Evolutionary conservation across 2,797 vertebrate species (phyloP).

Genomic region (Sardinella longiceps): DNA sequence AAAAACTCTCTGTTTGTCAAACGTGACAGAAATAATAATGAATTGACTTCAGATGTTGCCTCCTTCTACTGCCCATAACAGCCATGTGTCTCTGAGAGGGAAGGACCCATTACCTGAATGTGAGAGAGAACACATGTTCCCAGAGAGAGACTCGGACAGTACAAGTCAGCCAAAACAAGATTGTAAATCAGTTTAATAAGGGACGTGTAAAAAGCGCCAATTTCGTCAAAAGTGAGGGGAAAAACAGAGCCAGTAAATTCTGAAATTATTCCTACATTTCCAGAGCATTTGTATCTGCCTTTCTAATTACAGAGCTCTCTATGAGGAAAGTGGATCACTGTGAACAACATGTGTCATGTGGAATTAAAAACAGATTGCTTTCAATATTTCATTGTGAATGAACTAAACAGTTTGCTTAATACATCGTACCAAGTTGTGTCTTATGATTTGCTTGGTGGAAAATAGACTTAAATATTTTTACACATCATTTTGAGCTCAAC

Average conservation of each 20-base stretch:
- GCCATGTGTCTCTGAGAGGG: slow-evolving; percentile 27
- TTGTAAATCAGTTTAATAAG: slow-evolving; percentile 54
- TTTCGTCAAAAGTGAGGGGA: slow-evolving; percentile 34
- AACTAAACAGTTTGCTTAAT: slow-evolving; percentile 47
- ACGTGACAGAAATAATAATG: slow-evolving; percentile 41
- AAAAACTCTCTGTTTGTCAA: slow-evolving; percentile 32
- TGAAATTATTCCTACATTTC: slow-evolving; percentile 37
- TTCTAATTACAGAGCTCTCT: slow-evolving; percentile 44
- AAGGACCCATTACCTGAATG: slow-evolving; percentile 40
- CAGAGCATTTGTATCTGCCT: slow-evolving; percentile 36
- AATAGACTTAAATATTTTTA: slow-evolving; percentile 43
- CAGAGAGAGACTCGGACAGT: slow-evolving; percentile 29
- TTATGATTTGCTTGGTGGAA: slow-evolving; percentile 40
- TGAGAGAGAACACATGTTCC: slow-evolving; percentile 37
- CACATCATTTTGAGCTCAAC: slow-evolving; percentile 36
- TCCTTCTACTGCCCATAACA: slow-evolving; percentile 31
- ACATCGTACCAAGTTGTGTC: slow-evolving; percentile 30
- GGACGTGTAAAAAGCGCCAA: slow-evolving; percentile 37
- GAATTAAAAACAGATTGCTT: slow-evolving; percentile 46
- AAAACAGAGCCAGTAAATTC: slow-evolving; percentile 40
- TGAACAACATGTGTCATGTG: slow-evolving; percentile 34
- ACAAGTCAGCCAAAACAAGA: slow-evolving; percentile 50
- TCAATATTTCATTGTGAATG: slow-evolving; percentile 43
- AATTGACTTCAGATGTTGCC: slow-evolving; percentile 49
- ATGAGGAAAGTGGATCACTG: slow-evolving; percentile 30